Percentiles rank a stretch among this genome's conserved stretches.
phyloP scores from a whole-genome alignment of 2,888 invertebrate genomes.

The Macrostomum cliftonense region DNA sequence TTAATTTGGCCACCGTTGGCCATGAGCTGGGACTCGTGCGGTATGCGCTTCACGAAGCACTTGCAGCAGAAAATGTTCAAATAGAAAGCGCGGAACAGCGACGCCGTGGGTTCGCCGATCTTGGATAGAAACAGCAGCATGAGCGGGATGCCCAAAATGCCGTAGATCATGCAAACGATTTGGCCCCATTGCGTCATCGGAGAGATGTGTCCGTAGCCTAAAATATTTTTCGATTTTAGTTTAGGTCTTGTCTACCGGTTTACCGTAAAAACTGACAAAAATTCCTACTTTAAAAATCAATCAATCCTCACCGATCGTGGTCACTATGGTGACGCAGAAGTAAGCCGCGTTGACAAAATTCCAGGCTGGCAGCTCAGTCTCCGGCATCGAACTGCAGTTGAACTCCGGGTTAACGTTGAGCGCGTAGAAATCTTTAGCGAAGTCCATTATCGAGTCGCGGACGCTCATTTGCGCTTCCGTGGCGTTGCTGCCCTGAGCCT shows the following conservation, averaged over 20 bases:
- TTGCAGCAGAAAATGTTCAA: constrained; percentile 10
- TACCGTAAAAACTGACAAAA: no score
- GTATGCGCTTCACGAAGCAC: constrained; percentile 1
- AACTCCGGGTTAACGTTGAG: constrained; percentile 3
- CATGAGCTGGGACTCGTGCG: no score
- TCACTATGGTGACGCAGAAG: constrained; percentile 10
- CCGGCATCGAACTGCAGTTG: constrained; percentile 8
- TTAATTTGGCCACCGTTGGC: no score
- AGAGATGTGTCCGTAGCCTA: constrained; percentile 9
- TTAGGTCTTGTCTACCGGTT: no score
- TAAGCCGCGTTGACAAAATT: constrained; percentile 10
- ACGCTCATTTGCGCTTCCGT: neutral
- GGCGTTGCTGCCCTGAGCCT: constrained; percentile 4
- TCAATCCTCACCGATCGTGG: constrained; percentile 8
- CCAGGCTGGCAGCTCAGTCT: constrained; percentile 6
- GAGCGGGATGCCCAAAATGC: constrained; percentile 10
- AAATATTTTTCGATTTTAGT: neutral
- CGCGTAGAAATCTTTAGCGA: constrained; percentile 8
- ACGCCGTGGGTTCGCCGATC: constrained; percentile 8
- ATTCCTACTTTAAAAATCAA: neutral
- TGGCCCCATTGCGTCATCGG: constrained; percentile 7
- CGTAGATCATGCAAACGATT: constrained; percentile 9
- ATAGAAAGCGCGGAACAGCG: constrained; percentile 5
- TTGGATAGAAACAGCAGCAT: constrained; percentile 10
- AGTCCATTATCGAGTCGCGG: constrained; percentile 1